Conservation (phyloP, 2,888 invertebrate species). For the Eudemis profundana region DNA sequence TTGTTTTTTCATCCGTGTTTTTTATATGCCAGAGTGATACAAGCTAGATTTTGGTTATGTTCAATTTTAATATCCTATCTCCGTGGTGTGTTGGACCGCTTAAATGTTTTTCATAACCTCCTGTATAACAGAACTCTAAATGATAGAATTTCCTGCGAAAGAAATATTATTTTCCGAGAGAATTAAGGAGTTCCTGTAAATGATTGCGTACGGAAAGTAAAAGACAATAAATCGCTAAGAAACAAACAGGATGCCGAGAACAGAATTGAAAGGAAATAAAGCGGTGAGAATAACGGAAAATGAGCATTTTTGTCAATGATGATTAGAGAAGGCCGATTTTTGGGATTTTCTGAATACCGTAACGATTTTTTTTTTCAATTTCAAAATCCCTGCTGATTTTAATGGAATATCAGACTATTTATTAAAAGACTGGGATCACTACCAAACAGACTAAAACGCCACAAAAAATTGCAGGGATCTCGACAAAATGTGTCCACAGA, state of each 20-base stretch:
- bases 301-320: constrained; percentile 27
- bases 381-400: no score
- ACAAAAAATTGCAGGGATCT: no score
- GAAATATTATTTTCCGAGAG: constrained; percentile 17
- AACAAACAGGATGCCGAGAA: constrained; percentile 31
- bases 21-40: no score
- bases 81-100: no score
- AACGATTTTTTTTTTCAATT: constrained; percentile 9
- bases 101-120: background rate
- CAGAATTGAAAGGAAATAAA: constrained; percentile 29
- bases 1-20: no score
- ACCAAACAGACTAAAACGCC: no score
- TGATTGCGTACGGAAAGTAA: constrained; percentile 27
- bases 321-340: constrained; percentile 12
- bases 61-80: no score
- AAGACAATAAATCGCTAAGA: constrained; percentile 24
- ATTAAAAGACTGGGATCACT: no score
- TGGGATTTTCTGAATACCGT: no score
- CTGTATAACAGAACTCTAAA: background rate
- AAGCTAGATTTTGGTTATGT: no score
- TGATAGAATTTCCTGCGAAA: constrained; percentile 17
- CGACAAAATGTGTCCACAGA: no score
- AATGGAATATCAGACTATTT: no score
- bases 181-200: constrained; percentile 27
- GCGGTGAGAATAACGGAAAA: constrained; percentile 22